Base-by-base conservation (phyloP, 2,113 vertebrate species). In the Brachypodius melanocephalos region DNA sequence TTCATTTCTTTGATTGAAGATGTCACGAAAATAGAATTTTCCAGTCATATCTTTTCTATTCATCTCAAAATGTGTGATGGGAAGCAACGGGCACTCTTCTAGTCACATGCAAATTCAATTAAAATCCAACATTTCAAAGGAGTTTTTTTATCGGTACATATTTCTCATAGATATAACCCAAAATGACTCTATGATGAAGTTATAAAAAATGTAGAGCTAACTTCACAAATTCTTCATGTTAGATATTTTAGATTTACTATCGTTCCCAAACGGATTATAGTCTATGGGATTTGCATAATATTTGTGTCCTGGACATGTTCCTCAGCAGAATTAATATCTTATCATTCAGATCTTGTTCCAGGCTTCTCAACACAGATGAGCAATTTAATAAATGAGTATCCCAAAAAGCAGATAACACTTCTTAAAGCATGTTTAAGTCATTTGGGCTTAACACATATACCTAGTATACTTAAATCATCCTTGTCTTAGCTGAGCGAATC, bases 11-110 rank as follows among this genome's bases (percentile, higher is more conserved):
- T 94, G 43, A 93, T 94, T 68, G 84, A 84, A 93, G 80, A 63
- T 95, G 69, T 54, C 76, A 90, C 46, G 58, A 88, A 94, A 89
- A 80, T 79, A 77, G 58, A 85, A 71, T 85, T 95, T 94, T 95
- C 78, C 34, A 84, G 34, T 80, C 67, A 54, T 89, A 84, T 74
- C 61, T 89, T 87, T 51, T 74, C 51, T 91, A 21, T 42, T 67
- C 29, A 32, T 91, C 77, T 84, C 68, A 74, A 90, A 87, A 87
- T 16, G 28, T 42, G 14, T 34, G 75, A 62, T 86, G 72, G 74
- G 62, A 93, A 82, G 40, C 55, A 95, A 75, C 58, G 85, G 65
- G 17, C 57, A 36, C 40, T 77, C 67, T 90, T 62, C 17, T 77
- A 66, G 61, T 58, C 42, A 63, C 5, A 13, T 91, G 54, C 13